These are phyloP conservation scores for Percopsis transmontana DNA, from an alignment of 2,113 vertebrate genomes.

Conservation along the genomic window DNA sequence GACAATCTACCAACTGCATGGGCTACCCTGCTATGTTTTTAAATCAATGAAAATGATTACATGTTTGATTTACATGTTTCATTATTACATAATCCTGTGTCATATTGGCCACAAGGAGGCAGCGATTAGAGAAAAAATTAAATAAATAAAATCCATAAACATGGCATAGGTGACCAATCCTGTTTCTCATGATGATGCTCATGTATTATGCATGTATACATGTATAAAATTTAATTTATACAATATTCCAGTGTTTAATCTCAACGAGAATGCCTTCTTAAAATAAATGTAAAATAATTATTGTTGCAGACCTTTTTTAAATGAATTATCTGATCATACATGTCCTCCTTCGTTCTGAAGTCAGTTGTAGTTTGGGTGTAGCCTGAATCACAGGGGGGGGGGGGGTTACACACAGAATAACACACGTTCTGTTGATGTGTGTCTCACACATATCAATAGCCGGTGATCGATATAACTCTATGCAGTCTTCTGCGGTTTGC, in stretches of 20 bases:
- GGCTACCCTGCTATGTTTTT: too few species aligned
- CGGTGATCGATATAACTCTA: neutral
- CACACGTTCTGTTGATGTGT: neutral
- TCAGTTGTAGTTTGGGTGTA: constrained; percentile 67
- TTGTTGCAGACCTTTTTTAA: constrained; percentile 88
- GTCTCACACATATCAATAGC: neutral
- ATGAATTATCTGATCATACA: constrained; percentile 93
- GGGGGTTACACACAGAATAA: neutral
- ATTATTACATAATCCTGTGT: too few species aligned
- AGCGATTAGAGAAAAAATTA: too few species aligned
- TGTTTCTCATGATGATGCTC: too few species aligned
- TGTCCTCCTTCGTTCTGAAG: constrained; percentile 90
- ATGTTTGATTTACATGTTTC: neutral
- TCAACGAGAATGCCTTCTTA: neutral
- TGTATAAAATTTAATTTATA: too few species aligned
- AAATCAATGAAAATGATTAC: neutral
- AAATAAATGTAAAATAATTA: neutral
- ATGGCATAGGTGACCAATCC: too few species aligned
- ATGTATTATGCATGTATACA: too few species aligned
- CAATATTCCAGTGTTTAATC: too few species aligned
- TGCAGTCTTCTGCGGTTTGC: neutral
- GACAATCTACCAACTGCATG: too few species aligned
- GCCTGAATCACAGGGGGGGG: constrained; percentile 30
- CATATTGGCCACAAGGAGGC: too few species aligned
- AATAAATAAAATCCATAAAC: too few species aligned